Conservation (phyloP, 1,140 invertebrate species). For the fruit fly (Drosophila melanogaster) region DNA sequence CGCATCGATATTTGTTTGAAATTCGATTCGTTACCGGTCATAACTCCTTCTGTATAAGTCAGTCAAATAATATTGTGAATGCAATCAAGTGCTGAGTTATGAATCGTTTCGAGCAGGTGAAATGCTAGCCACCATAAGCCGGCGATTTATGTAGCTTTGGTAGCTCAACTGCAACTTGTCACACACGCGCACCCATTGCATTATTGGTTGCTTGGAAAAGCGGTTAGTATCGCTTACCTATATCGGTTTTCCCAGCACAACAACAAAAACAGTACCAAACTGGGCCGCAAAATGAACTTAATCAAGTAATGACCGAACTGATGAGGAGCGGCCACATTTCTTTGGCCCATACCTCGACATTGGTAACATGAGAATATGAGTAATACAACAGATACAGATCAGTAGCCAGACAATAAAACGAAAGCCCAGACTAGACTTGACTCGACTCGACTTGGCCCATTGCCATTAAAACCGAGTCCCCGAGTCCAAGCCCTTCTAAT, state of each 20-base stretch:
- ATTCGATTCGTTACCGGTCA: constrained; percentile 40
- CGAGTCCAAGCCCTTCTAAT: constrained; percentile 61
- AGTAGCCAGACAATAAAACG: constrained; percentile 78
- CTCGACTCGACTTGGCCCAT: constrained; percentile 41
- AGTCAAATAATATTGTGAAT: constrained; percentile 40
- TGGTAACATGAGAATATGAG: constrained; percentile 77
- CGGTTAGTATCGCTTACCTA: constrained; percentile 48
- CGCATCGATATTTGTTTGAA: constrained; percentile 34
- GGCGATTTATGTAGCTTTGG: constrained; percentile 53
- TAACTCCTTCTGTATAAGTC: constrained; percentile 54
- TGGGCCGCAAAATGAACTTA: constrained; percentile 75
- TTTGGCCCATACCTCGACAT: constrained; percentile 29
- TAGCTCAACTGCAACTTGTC: constrained; percentile 63
- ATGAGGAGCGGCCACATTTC: constrained; percentile 71
- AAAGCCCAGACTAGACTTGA: constrained; percentile 50
- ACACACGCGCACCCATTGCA: constrained; percentile 11
- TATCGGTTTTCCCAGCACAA: constrained; percentile 57
- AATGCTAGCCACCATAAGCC: constrained; percentile 59
- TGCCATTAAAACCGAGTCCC: constrained; percentile 63
- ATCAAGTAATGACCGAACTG: constrained; percentile 78
- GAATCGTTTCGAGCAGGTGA: constrained; percentile 55
- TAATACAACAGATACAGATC: constrained; percentile 76
- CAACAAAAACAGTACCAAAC: constrained; percentile 33
- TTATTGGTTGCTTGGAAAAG: constrained; percentile 16
- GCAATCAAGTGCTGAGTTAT: constrained; percentile 69